Percentiles rank a stretch among this genome's conserved stretches.
These are phyloP conservation scores for Loripinus fragilis DNA, from an alignment of 2,888 invertebrate species.

Conservation along the genomic window DNA sequence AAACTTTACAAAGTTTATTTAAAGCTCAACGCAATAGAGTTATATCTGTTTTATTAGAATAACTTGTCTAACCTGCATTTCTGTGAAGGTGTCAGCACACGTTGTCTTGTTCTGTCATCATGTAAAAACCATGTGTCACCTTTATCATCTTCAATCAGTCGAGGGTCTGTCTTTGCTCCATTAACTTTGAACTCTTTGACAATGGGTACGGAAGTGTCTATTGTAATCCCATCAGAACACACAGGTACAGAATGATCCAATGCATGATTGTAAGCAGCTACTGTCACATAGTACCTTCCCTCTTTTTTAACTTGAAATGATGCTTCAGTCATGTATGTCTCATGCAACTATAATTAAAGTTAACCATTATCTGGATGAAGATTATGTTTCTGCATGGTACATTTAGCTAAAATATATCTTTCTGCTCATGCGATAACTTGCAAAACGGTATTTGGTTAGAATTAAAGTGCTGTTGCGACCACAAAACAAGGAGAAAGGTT, in stretches of 20 bases:
- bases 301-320: constrained; percentile 44
- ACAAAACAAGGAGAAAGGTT: no score
- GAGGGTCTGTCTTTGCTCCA: constrained; percentile 34
- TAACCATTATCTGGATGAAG: no score
- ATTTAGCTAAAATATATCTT: no score
- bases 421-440: no score
- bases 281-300: constrained; percentile 63
- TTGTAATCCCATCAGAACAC: constrained; percentile 65
- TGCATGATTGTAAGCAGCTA: constrained; percentile 64
- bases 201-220: constrained; percentile 49
- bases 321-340: constrained; percentile 36
- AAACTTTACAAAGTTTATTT: no score
- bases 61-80: constrained; percentile 32
- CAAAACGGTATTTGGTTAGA: no score
- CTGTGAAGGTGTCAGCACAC: constrained; percentile 15
- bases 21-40: no score
- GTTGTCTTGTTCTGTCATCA: constrained; percentile 22
- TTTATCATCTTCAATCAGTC: constrained; percentile 30
- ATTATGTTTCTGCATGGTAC: no score
- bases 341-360: constrained; percentile 38
- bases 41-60: no score
- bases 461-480: no score
- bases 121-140: constrained; percentile 31
- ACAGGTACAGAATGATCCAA: constrained; percentile 53
- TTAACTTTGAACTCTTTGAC: constrained; percentile 50